Percentiles rank a stretch among this genome's conserved stretches.
phyloP scores from a whole-genome alignment of 1,140 invertebrate species.

The Ooceraea biroi region DNA sequence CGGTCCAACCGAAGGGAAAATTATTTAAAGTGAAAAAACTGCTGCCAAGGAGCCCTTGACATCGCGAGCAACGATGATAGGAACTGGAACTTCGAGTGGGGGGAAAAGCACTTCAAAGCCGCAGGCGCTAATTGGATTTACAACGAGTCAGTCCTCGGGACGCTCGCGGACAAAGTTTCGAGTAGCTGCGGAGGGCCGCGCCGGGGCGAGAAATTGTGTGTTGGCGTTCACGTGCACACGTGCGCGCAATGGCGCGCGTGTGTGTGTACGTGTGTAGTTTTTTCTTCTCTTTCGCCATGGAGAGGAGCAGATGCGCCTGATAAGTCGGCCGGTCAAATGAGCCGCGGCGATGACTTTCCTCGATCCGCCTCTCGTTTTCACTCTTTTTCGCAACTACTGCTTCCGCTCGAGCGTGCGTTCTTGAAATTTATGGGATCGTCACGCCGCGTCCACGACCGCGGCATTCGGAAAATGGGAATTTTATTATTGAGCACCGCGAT shows the following conservation, averaged over 20 bases:
- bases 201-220: slow-evolving; percentile 33
- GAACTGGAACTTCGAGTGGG: slow-evolving; percentile 72
- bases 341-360: slow-evolving; percentile 47
- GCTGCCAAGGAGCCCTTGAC: slow-evolving; percentile 73
- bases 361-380: slow-evolving; percentile 18
- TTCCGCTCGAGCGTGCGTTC: not conserved
- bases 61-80: slow-evolving; percentile 66
- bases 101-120: slow-evolving; percentile 76
- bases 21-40: slow-evolving; percentile 71
- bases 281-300: slow-evolving; percentile 35
- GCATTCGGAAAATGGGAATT: not conserved
- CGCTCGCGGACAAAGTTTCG: slow-evolving; percentile 73
- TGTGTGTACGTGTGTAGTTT: slow-evolving; percentile 3
- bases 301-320: slow-evolving; percentile 54
- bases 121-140: slow-evolving; percentile 77
- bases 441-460: not conserved
- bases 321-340: slow-evolving; percentile 61
- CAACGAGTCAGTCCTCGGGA: slow-evolving; percentile 73
- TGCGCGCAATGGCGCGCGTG: not conserved
- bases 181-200: slow-evolving; percentile 66
- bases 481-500: not conserved
- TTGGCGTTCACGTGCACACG: slow-evolving; percentile 19
- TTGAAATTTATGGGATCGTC: not conserved
- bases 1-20: slow-evolving; percentile 67
- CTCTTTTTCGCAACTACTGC: slow-evolving; percentile 7